Evolutionary conservation across 2,113 vertebrate species (phyloP).

Genomic region (Thomomys bottae): DNA sequence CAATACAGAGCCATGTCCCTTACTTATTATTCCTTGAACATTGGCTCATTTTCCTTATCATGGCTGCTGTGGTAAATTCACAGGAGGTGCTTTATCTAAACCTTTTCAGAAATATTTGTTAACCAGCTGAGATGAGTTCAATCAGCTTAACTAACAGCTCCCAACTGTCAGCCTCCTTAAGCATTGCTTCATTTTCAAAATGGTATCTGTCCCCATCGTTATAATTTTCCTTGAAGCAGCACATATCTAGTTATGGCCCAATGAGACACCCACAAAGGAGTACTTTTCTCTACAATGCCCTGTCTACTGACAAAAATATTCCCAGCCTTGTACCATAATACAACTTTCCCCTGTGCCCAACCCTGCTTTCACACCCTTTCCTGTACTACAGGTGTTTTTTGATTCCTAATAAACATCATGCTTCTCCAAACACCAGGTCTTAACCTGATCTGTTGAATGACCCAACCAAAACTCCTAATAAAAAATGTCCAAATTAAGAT

Average conservation of each 20-base stretch:
- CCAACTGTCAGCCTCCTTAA: too few species aligned
- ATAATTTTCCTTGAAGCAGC: not conserved
- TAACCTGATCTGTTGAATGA: not conserved
- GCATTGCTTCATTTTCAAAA: not conserved
- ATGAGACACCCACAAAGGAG: not conserved
- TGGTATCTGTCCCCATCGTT: not conserved
- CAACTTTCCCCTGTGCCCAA: not conserved
- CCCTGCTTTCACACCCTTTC: not conserved
- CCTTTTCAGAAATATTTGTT: not conserved
- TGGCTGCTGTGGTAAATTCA: not conserved
- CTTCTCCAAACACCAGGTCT: not conserved
- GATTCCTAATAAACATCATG: not conserved
- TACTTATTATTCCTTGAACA: not conserved
- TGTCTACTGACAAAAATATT: not conserved
- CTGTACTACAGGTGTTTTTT: not conserved
- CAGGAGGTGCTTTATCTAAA: not conserved
- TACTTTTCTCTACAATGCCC: not conserved
- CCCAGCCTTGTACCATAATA: not conserved
- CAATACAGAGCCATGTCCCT: not conserved
- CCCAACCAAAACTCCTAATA: not conserved
- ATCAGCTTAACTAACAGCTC: too few species aligned
- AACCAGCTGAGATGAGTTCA: not conserved
- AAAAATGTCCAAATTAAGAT: slow-evolving; percentile 15
- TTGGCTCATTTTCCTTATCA: slow-evolving; percentile 9
- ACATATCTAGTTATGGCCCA: not conserved